Evolutionary conservation across 2,113 vertebrate species (phyloP).

Genomic region (Grantiella picta): DNA sequence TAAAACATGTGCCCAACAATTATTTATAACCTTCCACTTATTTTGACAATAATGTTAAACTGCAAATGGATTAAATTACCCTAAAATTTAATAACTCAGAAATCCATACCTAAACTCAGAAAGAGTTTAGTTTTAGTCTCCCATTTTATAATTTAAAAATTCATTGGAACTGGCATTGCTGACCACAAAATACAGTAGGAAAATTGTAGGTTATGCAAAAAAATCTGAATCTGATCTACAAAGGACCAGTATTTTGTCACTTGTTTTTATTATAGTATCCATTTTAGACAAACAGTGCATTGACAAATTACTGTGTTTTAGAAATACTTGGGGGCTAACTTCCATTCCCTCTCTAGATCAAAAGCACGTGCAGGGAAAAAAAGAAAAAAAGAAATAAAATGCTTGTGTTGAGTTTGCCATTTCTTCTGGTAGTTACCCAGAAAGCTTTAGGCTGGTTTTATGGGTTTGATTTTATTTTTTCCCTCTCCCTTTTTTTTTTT

Average conservation of each 20-base stretch:
- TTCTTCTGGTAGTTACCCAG: not conserved
- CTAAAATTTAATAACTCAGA: not conserved
- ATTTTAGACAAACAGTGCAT: not conserved
- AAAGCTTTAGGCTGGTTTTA: not conserved
- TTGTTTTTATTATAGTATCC: constrained; percentile 10
- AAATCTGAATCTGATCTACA: not conserved
- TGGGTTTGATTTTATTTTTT: not conserved
- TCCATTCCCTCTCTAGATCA: not conserved
- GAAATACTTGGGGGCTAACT: not conserved
- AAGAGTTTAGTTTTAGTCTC: not conserved
- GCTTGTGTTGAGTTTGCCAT: not conserved
- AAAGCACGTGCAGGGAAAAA: not conserved
- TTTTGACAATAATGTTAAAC: not conserved
- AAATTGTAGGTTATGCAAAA: not conserved
- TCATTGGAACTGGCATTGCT: not conserved
- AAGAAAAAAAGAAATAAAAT: not conserved
- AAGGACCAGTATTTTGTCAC: not conserved
- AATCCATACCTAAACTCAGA: not conserved
- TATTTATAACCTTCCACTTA: constrained; percentile 14
- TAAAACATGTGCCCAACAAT: constrained; percentile 1
- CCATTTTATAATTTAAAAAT: not conserved
- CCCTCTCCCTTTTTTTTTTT: not conserved
- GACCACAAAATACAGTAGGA: not conserved
- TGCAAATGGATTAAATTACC: not conserved
- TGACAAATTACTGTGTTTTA: constrained; percentile 20